Conservation (phyloP, 2,797 vertebrate species). For the Choloepus didactylus region DNA sequence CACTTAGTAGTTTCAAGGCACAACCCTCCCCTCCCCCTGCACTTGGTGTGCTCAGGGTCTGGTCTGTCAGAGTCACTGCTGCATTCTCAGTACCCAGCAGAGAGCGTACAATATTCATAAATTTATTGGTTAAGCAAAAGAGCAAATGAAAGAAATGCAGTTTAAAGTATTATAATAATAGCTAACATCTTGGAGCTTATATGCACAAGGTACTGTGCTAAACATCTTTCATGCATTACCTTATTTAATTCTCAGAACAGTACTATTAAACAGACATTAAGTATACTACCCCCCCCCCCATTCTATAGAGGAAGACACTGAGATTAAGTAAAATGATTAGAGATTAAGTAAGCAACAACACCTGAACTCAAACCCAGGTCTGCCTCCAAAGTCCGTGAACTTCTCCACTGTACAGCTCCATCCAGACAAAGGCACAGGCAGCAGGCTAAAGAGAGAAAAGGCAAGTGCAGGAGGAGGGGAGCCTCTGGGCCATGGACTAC, state of each 20-base stretch:
- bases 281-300: not conserved
- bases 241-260: conserved; percentile 24
- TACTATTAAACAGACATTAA: conserved; percentile 31
- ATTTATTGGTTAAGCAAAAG: not conserved
- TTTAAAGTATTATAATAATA: not conserved
- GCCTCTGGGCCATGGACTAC: not conserved
- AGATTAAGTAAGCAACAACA: not conserved
- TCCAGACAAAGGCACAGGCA: not conserved
- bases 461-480: not conserved
- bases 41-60: not conserved
- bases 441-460: not conserved
- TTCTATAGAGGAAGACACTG: not conserved
- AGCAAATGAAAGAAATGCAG: conserved; percentile 19
- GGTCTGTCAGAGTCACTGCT: not conserved
- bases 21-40: not conserved
- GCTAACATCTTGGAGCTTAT: not conserved
- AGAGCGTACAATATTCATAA: not conserved
- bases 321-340: conserved; percentile 6
- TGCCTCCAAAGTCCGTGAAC: not conserved
- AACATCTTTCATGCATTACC: not conserved
- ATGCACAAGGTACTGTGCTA: not conserved
- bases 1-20: conserved; percentile 12
- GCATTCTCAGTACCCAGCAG: not conserved
- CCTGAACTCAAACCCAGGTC: not conserved
- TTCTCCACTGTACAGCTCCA: not conserved